These are phyloP conservation scores for Lapara coniferarum DNA, from an alignment of 2,888 invertebrate genomes.

Conservation along the genomic window DNA sequence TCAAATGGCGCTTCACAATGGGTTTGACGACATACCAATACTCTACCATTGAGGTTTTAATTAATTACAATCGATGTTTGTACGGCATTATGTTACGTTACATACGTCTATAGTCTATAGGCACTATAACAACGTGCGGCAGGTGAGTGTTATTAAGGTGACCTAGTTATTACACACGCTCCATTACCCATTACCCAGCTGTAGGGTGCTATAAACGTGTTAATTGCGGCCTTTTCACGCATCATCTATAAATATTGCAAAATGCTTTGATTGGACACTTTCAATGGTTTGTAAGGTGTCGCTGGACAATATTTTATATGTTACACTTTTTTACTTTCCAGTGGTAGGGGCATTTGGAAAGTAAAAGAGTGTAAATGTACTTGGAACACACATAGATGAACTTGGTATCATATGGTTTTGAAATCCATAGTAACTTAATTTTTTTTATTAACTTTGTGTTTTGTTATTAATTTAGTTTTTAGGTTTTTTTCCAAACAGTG, in stretches of 20 bases:
- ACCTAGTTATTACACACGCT: constrained; percentile 20
- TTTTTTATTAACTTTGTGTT: too few relatives aligned
- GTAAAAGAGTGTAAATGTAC: too few relatives aligned
- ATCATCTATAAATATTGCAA: constrained; percentile 12
- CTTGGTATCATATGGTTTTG: too few relatives aligned
- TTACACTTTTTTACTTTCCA: too few relatives aligned
- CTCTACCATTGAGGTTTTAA: not conserved
- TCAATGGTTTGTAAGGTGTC: not conserved
- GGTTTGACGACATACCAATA: not conserved
- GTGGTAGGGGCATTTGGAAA: too few relatives aligned
- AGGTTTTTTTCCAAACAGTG: too few relatives aligned
- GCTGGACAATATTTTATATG: too few relatives aligned
- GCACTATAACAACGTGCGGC: not conserved
- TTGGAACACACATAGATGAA: too few relatives aligned
- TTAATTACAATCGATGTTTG: not conserved
- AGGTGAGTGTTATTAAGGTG: constrained; percentile 22
- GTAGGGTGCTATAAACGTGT: constrained; percentile 23
- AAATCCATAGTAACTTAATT: too few relatives aligned
- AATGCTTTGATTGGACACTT: not conserved
- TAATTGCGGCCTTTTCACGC: constrained; percentile 24
- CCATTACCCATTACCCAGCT: constrained; percentile 15
- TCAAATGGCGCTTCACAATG: not conserved
- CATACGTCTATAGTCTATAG: not conserved
- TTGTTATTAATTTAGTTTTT: too few relatives aligned
- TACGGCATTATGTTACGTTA: not conserved